Conservation (phyloP, 2,888 invertebrate species). For the Camponotus fellah region DNA sequence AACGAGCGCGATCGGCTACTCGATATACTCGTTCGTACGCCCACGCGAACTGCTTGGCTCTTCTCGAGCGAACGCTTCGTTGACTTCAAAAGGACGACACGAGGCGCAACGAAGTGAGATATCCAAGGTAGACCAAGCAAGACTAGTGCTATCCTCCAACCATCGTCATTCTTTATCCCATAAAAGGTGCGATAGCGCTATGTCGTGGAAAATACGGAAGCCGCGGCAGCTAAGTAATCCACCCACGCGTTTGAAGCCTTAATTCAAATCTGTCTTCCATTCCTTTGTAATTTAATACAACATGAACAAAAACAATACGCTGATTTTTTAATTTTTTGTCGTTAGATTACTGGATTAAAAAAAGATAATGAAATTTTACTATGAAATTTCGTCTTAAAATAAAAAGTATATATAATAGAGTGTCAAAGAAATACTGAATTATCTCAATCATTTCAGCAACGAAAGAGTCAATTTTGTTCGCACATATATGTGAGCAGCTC, state of each 20-base stretch:
- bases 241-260: conserved; percentile 69
- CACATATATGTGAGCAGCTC: neutral
- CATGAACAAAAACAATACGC: neutral
- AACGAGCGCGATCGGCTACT: conserved; percentile 70
- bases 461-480: neutral
- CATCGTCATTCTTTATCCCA: conserved; percentile 72
- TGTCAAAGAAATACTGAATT: neutral
- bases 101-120: conserved; percentile 70
- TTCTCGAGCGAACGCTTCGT: conserved; percentile 61
- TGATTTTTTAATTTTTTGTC: neutral
- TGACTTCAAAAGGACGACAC: conserved; percentile 50
- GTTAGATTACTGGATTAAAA: neutral
- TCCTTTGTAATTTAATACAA: conserved; percentile 32
- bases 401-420: neutral
- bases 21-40: conserved; percentile 73
- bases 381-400: neutral
- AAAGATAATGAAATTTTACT: neutral
- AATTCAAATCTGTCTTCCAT: conserved; percentile 70
- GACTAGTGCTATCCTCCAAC: conserved; percentile 62
- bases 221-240: conserved; percentile 74
- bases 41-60: conserved; percentile 62
- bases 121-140: conserved; percentile 74
- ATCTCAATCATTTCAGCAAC: neutral
- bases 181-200: conserved; percentile 69
- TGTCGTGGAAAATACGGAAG: conserved; percentile 73